Conservation (phyloP, 2,888 invertebrate genomes). For the Trichacis sp. region DNA sequence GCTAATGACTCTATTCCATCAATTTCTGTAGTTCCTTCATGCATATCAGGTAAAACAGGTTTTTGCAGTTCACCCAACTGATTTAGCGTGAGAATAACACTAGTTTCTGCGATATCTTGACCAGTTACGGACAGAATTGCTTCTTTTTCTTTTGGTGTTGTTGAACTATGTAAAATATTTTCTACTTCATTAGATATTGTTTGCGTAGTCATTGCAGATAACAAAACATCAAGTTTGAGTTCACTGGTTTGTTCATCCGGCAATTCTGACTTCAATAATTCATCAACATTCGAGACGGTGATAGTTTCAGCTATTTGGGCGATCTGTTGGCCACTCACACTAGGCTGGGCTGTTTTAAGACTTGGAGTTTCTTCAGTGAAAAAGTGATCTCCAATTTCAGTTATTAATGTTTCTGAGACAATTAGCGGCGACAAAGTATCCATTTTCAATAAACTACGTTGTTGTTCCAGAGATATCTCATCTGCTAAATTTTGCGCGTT, state of each 20-base stretch:
- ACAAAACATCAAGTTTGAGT: conserved; percentile 52
- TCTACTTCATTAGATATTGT: conserved; percentile 53
- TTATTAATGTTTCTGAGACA: conserved; percentile 47
- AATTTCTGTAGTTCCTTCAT: conserved; percentile 41
- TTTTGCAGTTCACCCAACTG: conserved; percentile 41
- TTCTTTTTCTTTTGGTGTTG: conserved; percentile 32
- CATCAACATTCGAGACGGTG: conserved; percentile 45
- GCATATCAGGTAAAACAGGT: conserved; percentile 30
- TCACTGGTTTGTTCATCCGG: conserved; percentile 53
- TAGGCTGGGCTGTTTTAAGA: conserved; percentile 42
- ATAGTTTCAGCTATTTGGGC: conserved; percentile 62
- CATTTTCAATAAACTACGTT: conserved; percentile 49
- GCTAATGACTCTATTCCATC: conserved; percentile 48
- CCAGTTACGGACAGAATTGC: conserved; percentile 54
- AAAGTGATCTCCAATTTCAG: conserved; percentile 49
- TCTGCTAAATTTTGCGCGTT: conserved; percentile 43
- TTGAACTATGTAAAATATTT: conserved; percentile 31
- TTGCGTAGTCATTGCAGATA: conserved; percentile 50
- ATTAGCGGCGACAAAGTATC: conserved; percentile 50
- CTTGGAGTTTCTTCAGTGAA: conserved; percentile 15
- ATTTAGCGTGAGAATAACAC: conserved; percentile 47
- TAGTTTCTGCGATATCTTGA: conserved; percentile 53
- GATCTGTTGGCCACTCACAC: conserved; percentile 55
- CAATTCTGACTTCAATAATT: conserved; percentile 47
- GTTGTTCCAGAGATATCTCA: conserved; percentile 33